phyloP scores from a whole-genome alignment of 35 echinoderm and acorn worm species.

The Hemicentrotus pulcherrimus region DNA sequence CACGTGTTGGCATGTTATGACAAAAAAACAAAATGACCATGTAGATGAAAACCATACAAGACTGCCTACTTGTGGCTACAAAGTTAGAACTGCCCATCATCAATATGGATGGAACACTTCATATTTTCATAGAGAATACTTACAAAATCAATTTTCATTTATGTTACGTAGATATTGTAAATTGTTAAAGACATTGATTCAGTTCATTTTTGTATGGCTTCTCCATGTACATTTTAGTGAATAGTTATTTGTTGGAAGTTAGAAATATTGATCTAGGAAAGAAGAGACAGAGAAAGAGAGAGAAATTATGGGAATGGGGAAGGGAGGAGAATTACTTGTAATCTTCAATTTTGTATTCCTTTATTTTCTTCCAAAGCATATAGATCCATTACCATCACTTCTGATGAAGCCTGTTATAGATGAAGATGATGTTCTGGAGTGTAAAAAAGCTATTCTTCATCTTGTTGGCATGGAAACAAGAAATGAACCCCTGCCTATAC shows the following conservation, averaged over 20 bases:
- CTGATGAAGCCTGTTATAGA: constrained; percentile 71
- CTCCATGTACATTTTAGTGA: too few relatives aligned
- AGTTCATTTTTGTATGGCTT: too few relatives aligned
- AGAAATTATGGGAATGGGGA: background rate
- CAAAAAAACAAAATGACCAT: too few relatives aligned
- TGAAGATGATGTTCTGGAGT: constrained; percentile 83
- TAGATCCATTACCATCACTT: constrained; percentile 80
- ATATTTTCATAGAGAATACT: too few relatives aligned
- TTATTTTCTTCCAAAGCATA: constrained; percentile 50
- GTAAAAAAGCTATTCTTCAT: constrained; percentile 78
- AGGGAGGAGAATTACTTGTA: background rate
- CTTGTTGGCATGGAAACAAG: constrained; percentile 90
- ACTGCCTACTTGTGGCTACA: too few relatives aligned
- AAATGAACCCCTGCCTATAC: constrained; percentile 86
- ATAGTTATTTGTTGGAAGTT: background rate
- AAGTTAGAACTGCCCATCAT: too few relatives aligned
- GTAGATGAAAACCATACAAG: too few relatives aligned
- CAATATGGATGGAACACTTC: too few relatives aligned
- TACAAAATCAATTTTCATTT: too few relatives aligned
- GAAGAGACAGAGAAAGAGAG: background rate
- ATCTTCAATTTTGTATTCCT: background rate
- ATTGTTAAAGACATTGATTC: too few relatives aligned
- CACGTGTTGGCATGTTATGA: too few relatives aligned
- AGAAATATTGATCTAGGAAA: background rate
- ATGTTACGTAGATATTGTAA: too few relatives aligned